These are phyloP conservation scores for Lordiphosa collinella DNA, from an alignment of 1,140 invertebrate species.

Conservation along the genomic window DNA sequence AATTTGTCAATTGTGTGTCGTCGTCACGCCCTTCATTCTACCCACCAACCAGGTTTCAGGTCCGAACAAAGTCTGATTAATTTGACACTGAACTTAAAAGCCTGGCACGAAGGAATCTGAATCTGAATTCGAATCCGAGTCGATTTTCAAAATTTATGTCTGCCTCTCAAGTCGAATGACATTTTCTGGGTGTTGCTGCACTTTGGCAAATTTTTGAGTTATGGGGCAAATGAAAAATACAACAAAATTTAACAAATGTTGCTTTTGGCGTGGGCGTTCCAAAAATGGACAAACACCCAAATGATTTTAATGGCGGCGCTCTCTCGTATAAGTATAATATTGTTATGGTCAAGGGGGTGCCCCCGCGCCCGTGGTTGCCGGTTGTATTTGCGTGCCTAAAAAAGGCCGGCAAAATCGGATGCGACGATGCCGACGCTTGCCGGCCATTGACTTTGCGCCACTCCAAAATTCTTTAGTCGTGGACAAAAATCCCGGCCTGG, in stretches of 20 bases:
- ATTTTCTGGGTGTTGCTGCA: constrained; percentile 32
- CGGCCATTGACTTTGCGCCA: constrained; percentile 62
- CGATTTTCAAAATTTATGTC: constrained; percentile 50
- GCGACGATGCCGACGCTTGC: constrained; percentile 22
- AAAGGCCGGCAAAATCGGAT: constrained; percentile 54
- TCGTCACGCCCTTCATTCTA: constrained; percentile 26
- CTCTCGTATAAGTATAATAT: not conserved
- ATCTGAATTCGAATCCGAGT: constrained; percentile 17
- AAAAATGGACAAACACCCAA: constrained; percentile 66
- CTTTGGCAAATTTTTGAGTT: constrained; percentile 64
- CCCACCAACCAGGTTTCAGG: constrained; percentile 27
- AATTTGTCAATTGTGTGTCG: constrained; percentile 58
- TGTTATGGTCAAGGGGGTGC: constrained; percentile 8
- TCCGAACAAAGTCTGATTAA: constrained; percentile 63
- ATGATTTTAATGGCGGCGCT: constrained; percentile 60
- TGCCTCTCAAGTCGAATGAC: constrained; percentile 25
- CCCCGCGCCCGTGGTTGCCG: too few species aligned
- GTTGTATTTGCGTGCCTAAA: constrained; percentile 61
- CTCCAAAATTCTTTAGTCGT: constrained; percentile 46
- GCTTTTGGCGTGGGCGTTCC: constrained; percentile 61
- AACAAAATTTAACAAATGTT: not conserved
- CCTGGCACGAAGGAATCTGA: constrained; percentile 51
- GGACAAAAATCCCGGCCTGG: constrained; percentile 1
- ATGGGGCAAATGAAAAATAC: constrained; percentile 27
- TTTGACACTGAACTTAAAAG: constrained; percentile 69